Evolutionary conservation across 2,797 vertebrate species (phyloP).

Genomic region (Sebastiscus albofasciatus): DNA sequence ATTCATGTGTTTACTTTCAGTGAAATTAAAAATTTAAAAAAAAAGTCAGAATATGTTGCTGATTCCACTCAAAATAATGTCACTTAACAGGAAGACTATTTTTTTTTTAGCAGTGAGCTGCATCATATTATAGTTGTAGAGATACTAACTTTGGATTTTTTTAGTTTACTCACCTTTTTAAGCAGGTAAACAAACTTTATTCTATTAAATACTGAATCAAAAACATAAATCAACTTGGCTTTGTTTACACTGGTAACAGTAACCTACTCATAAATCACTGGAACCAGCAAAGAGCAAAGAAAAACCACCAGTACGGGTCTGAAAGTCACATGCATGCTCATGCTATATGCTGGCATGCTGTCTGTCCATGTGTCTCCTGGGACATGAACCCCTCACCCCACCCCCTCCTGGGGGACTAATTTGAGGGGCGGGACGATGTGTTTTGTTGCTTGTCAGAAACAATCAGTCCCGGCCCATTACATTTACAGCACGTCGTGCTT

Average conservation of each 20-base stretch:
- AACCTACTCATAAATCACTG: neutral
- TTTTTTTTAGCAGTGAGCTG: neutral
- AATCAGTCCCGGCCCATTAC: constrained; percentile 98
- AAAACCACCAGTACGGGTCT: neutral
- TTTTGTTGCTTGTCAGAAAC: constrained; percentile 99
- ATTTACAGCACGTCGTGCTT: constrained; percentile 99
- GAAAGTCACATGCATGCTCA: constrained; percentile 36
- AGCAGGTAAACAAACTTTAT: neutral
- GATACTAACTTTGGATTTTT: neutral
- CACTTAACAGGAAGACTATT: neutral
- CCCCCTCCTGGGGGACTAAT: constrained; percentile 97
- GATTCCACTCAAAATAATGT: neutral
- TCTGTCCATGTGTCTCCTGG: constrained; percentile 80
- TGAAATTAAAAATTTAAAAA: neutral
- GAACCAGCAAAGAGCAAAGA: neutral
- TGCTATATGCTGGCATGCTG: constrained; percentile 62
- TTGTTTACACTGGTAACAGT: neutral
- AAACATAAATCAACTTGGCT: neutral
- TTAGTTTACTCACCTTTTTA: neutral
- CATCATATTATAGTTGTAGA: neutral
- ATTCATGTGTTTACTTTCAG: neutral
- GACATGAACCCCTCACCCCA: constrained; percentile 93
- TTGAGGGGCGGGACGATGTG: constrained; percentile 99
- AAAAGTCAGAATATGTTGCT: neutral
- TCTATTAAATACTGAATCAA: too few species aligned